Conservation (phyloP, 2,888 invertebrate genomes). For the Sialis lutaria region DNA sequence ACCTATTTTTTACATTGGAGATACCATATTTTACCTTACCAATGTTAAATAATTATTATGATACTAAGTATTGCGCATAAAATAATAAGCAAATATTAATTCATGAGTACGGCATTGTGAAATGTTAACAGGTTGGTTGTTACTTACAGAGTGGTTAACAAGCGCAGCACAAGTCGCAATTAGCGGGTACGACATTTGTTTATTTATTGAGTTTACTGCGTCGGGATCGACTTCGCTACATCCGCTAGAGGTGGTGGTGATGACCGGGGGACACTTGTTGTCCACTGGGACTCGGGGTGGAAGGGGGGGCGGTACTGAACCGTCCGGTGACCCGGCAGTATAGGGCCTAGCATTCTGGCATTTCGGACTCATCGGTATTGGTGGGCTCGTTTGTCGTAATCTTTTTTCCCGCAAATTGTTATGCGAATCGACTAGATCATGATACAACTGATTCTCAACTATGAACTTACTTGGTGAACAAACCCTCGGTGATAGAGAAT, state of each 20-base stretch:
- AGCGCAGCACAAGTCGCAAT: constrained; percentile 33
- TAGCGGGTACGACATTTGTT: constrained; percentile 46
- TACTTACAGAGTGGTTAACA: constrained; percentile 31
- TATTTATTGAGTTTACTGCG: constrained; percentile 38
- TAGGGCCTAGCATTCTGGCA: not conserved
- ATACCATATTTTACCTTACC: not conserved
- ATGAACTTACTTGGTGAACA: not conserved
- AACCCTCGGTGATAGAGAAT: not conserved
- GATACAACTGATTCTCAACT: constrained; percentile 4
- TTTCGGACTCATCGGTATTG: not conserved
- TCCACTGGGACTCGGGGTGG: constrained; percentile 33
- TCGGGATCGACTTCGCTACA: constrained; percentile 22
- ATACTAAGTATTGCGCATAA: not conserved
- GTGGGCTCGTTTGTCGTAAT: not conserved
- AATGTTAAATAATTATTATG: not conserved
- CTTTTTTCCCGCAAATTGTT: not conserved
- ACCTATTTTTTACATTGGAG: not conserved
- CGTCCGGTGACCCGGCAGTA: not conserved
- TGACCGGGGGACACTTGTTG: constrained; percentile 10
- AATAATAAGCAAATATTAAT: not conserved
- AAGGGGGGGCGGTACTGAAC: constrained; percentile 32
- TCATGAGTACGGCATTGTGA: not conserved
- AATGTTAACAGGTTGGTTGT: constrained; percentile 9
- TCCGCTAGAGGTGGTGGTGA: constrained; percentile 14
- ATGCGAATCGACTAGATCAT: not conserved